These are phyloP conservation scores for Ichneumon xanthorius DNA, from an alignment of 2,888 invertebrate species.

Conservation along the genomic window DNA sequence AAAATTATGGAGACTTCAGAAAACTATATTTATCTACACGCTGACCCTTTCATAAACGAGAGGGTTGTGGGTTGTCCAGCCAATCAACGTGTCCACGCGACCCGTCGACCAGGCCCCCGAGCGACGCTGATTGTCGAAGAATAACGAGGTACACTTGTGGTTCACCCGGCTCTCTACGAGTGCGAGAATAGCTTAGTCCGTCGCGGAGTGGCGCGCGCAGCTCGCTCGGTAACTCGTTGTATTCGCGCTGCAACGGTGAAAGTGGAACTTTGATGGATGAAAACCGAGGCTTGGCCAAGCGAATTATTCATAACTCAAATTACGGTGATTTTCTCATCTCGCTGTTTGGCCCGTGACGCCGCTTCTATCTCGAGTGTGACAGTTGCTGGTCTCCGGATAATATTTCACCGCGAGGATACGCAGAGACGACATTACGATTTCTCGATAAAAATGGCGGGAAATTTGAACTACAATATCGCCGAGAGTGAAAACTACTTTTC, in stretches of 20 bases:
- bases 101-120: not conserved
- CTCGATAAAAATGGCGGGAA: not conserved
- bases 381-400: not conserved
- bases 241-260: conserved; percentile 25
- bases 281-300: conserved; percentile 60
- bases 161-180: not conserved
- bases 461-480: not conserved
- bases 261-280: conserved; percentile 50
- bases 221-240: not conserved
- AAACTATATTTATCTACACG: not conserved
- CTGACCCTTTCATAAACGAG: not conserved
- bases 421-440: not conserved
- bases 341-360: conserved; percentile 64
- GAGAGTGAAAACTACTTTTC: not conserved
- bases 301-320: conserved; percentile 77
- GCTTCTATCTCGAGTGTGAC: conserved; percentile 49
- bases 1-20: not conserved
- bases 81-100: not conserved
- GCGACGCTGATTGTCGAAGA: not conserved
- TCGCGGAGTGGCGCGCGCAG: not conserved
- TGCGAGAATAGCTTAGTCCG: not conserved
- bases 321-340: conserved; percentile 74
- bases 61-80: not conserved
- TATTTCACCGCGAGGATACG: not conserved
- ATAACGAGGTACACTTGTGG: conserved; percentile 9